Evolutionary conservation across 2,888 invertebrate genomes (phyloP).

Genomic region (Tuberolachnus salignus): DNA sequence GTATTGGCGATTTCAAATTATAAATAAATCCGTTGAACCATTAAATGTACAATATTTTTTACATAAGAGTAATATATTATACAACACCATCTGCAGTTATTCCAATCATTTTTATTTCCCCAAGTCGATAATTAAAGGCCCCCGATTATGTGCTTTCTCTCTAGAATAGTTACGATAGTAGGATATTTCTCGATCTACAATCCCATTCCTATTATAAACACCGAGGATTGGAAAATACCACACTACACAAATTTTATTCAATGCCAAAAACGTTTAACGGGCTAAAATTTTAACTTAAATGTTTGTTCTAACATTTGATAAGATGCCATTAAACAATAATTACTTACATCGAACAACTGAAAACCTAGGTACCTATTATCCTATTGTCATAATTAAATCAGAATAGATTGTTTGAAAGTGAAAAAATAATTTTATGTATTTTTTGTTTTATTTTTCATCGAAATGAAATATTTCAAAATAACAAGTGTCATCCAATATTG

Average conservation of each 20-base stretch:
- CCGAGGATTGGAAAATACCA: neutral
- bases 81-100: neutral
- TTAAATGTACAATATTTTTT: too few species aligned
- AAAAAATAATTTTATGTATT: too few species aligned
- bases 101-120: neutral
- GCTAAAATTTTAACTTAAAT: neutral
- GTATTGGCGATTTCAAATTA: too few species aligned
- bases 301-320: neutral
- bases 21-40: too few species aligned
- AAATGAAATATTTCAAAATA: too few species aligned
- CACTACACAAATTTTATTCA: constrained; percentile 27
- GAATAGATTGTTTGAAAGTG: too few species aligned
- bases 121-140: neutral
- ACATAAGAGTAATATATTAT: neutral
- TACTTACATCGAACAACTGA: neutral
- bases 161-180: neutral
- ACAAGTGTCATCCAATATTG: too few species aligned
- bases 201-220: neutral
- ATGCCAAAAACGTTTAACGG: constrained; percentile 10
- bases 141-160: neutral
- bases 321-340: neutral
- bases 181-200: constrained; percentile 12
- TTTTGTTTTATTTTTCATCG: too few species aligned
- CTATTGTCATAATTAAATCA: too few species aligned
- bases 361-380: too few species aligned